Conservation (phyloP, 2,888 invertebrate species). For the Epinotia brunnichana region DNA sequence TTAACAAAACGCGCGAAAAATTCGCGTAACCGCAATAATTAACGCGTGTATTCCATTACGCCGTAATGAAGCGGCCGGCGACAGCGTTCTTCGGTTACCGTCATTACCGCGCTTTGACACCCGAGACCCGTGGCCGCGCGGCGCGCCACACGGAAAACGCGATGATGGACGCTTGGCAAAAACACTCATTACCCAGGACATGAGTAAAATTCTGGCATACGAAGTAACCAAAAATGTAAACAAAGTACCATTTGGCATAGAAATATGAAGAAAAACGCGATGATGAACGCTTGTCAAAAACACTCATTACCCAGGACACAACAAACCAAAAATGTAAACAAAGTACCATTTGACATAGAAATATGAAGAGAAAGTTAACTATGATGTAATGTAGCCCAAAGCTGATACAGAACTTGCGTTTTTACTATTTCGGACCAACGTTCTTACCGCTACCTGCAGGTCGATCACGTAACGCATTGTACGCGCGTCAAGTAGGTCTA, state of each 20-base stretch:
- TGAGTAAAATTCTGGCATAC: background rate
- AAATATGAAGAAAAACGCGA: background rate
- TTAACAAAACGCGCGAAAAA: background rate
- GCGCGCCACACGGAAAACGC: background rate
- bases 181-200: background rate
- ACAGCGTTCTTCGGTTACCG: slow-evolving; percentile 44
- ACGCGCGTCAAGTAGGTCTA: too few relatives aligned
- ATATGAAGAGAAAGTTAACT: background rate
- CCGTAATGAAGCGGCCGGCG: slow-evolving; percentile 23
- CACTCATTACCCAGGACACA: background rate
- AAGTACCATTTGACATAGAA: too few relatives aligned
- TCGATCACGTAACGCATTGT: too few relatives aligned
- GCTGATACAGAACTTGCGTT: too few relatives aligned
- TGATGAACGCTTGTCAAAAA: background rate
- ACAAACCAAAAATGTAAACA: background rate
- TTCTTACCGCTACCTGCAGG: too few relatives aligned
- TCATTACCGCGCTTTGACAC: slow-evolving; percentile 47
- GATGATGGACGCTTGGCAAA: background rate
- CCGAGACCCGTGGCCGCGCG: slow-evolving; percentile 35
- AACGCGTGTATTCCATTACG: slow-evolving; percentile 26
- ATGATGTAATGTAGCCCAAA: background rate
- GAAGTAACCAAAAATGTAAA: background rate
- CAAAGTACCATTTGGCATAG: too few relatives aligned
- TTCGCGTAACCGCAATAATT: slow-evolving; percentile 20
- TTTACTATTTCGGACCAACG: too few relatives aligned